These are phyloP conservation scores for Scrobipalpa costella DNA, from an alignment of 2,888 invertebrate genomes.

Conservation along the genomic window DNA sequence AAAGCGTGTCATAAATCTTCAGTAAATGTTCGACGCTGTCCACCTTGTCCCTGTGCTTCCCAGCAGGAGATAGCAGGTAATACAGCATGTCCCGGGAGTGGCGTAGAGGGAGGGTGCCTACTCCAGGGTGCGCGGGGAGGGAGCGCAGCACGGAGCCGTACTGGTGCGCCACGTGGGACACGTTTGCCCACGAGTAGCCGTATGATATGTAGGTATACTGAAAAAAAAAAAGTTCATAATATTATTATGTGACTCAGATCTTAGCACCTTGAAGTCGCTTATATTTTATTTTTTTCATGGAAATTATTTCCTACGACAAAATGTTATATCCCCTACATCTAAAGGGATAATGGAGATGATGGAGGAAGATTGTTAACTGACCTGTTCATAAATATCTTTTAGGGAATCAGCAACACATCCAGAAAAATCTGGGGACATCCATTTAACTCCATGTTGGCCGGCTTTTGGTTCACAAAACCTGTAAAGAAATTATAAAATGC, in stretches of 20 bases:
- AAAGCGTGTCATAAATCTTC: conserved; percentile 70
- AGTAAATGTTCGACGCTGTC: conserved; percentile 85
- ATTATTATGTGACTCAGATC: too few relatives aligned
- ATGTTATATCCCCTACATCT: too few relatives aligned
- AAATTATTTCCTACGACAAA: too few relatives aligned
- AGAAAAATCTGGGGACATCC: conserved; percentile 89
- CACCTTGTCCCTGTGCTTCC: conserved; percentile 55
- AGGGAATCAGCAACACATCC: conserved; percentile 85
- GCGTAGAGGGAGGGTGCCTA: conserved; percentile 82
- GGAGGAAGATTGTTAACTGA: conserved; percentile 42
- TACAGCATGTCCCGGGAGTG: conserved; percentile 81
- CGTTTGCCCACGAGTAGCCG: conserved; percentile 84
- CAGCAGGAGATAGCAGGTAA: conserved; percentile 70
- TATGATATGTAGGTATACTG: conserved; percentile 74
- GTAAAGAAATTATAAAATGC: conserved; percentile 26
- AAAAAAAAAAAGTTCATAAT: conserved; percentile 27
- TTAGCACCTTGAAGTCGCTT: too few relatives aligned
- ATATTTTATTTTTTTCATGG: too few relatives aligned
- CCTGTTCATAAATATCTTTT: conserved; percentile 83
- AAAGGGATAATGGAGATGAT: too few relatives aligned
- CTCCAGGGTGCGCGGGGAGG: conserved; percentile 82
- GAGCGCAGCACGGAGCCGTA: conserved; percentile 79
- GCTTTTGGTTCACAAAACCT: conserved; percentile 76
- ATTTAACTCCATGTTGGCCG: conserved; percentile 83
- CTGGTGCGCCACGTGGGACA: conserved; percentile 77